Base-by-base conservation (phyloP, 2,113 vertebrate species). In the Notarius lentiginosus region DNA sequence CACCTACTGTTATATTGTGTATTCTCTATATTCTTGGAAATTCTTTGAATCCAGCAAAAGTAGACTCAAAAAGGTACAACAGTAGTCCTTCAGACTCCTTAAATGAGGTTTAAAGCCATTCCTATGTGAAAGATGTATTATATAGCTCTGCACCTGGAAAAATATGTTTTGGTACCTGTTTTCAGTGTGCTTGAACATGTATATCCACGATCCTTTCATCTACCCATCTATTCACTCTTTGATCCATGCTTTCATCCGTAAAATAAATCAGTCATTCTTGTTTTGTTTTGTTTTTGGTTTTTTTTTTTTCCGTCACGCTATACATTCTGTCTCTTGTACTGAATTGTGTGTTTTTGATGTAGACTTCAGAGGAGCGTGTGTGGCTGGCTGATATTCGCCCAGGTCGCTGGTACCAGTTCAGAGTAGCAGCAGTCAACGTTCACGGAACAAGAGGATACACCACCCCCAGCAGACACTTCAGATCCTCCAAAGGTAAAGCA, bases 321-420 rank as follows among this genome's bases (percentile, higher is more conserved):
- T 22, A 24, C 30, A 4, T 60, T 81, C 56, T 61, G 56, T 61
- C 10, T 87, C 53, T 51, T 51, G 56, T 65, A 56, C 83, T 79
- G 20, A 51, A 41, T 49, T 0, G 53, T 51, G 53, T 24, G 27
- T 49, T n/a, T 75, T 61, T 83, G 63, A 27, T 79, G 66, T 22
- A 98, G 97, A 97, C 95, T 24, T 97, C 97, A 0, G 97, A 97
- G 0, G 96, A 96, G 89, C 93, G 93, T 1, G 86, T 94, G 0
- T 93, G 92, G 51, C 91, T 98, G 88, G 90, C 70, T 0, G 96
- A 97, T 91, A 92, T 92, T 27, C 93, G 97, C 0, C 96, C 97
- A 0, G 96, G 96, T 87, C 90, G 97, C 68, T 99, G 97, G 97
- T 98, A 99, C 92, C 98, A 99, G 95, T 98, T 99, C 93, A 95